Percentiles rank a stretch among this genome's conserved stretches.
phyloP scores from a whole-genome alignment of 2,888 invertebrate genomes.

The Chloroclysta siterata region DNA sequence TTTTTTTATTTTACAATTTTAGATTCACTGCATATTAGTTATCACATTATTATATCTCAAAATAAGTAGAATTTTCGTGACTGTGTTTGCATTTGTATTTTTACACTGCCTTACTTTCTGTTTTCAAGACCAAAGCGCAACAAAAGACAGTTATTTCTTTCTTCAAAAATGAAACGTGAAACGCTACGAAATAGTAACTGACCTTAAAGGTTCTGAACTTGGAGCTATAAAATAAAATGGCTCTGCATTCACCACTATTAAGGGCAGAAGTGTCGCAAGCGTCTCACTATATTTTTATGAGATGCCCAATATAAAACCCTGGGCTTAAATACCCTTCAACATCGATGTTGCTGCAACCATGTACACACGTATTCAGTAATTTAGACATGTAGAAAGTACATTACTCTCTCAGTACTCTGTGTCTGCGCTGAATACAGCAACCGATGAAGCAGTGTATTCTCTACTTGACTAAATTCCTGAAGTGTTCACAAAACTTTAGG shows the following conservation, averaged over 20 bases:
- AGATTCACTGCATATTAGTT: too few species aligned
- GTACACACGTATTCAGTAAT: background rate
- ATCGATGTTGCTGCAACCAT: background rate
- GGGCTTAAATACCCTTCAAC: background rate
- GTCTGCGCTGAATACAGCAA: background rate
- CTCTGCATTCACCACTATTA: background rate
- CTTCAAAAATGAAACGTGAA: background rate
- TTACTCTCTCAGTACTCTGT: background rate
- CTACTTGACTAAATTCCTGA: background rate
- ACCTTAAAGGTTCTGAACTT: background rate
- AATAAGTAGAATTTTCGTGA: too few species aligned
- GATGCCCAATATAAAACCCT: conserved; percentile 4
- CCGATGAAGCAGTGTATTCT: background rate
- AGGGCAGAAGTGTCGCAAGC: background rate
- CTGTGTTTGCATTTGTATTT: too few species aligned
- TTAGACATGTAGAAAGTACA: background rate
- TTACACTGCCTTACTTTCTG: too few species aligned
- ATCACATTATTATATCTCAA: too few species aligned
- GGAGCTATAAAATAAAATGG: background rate
- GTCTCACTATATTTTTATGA: conserved; percentile 6
- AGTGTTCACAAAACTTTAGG: conserved; percentile 3
- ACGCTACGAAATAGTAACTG: background rate
- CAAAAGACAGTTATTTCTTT: too few species aligned
- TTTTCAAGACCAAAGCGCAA: too few species aligned
- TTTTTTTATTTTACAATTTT: too few species aligned